Evolutionary conservation across 2,797 vertebrate genomes (phyloP), one percentile per base, ranked within the genome.

Genomic region (Iguana delicatissima): DNA sequence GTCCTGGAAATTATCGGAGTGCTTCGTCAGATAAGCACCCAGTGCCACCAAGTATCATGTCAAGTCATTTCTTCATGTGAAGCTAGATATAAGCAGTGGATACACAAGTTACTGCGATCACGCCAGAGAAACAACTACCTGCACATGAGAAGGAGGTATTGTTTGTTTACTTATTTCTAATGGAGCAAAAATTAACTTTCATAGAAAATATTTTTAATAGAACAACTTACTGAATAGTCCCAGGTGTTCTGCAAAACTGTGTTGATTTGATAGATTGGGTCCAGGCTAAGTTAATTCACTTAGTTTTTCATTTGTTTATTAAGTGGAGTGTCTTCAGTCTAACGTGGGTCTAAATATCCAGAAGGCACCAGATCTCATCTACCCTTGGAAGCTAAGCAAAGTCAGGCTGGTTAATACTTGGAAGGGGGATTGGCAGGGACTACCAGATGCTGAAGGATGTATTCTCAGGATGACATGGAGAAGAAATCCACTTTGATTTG

Each of bases 81-180:
- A 62, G 29, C 91, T 84, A 92, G 95, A 32, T 94, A 94, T 72
- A 2, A 22, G 8, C 97, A 97, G 89, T 97, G 97, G 97, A 55
- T 93, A 9, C 92, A 85, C 42, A 97, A 91, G 77, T 85, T 42
- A 0, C 92, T 98, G 6, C 97, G 96, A 2, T 98, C 98, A 0
- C 96, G 98, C 18, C 97, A 98, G 93, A 95, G 97, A 42, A 96
- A 93, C 72, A 98, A 97, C 89, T 98, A 96, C 69, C 73, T 96
- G 10, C 93, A 95, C 13, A 96, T 98, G 97, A n/a, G 95, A 4
- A 91, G 26, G 82, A 97, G 97, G 98, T 98, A 64, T 52, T 52
- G 24, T 93, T 12, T 35, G 0, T 0, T 84, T 9, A 72, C 86
- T 77, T 87, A 88, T 26, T 9, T 9, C 84, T 79, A 52, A 55